A percentile compares a stretch with the other conserved stretches of the same genome.
These are phyloP conservation scores for Sebastes nivosus DNA, from an alignment of 2,797 vertebrate species.

Conservation along the genomic window DNA sequence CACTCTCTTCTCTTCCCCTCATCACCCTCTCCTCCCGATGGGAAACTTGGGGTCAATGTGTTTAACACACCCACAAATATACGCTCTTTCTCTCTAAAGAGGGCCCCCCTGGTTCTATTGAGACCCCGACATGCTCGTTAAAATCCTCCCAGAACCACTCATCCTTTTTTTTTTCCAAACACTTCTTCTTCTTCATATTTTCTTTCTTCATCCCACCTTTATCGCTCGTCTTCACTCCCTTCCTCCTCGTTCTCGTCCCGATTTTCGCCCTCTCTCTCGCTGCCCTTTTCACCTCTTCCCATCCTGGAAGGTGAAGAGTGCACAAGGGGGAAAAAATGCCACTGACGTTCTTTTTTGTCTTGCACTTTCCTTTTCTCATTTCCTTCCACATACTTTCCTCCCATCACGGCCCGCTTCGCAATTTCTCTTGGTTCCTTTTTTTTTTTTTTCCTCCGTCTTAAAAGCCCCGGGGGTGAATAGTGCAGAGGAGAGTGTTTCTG, in stretches of 20 bases:
- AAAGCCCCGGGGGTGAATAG: conserved; percentile 41
- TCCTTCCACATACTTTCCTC: conserved; percentile 65
- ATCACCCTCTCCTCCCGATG: conserved; percentile 13
- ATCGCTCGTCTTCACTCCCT: not conserved
- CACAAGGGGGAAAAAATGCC: conserved; percentile 27
- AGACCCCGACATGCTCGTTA: conserved; percentile 68
- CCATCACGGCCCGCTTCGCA: conserved; percentile 21
- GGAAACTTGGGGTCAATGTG: conserved; percentile 47
- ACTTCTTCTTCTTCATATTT: not conserved
- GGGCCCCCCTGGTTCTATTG: conserved; percentile 45
- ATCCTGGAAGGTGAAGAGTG: conserved; percentile 49
- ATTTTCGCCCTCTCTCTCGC: not conserved
- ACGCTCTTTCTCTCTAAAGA: conserved; percentile 28
- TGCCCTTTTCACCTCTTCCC: conserved; percentile 39
- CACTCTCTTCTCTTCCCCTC: not conserved
- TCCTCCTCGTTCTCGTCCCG: not conserved
- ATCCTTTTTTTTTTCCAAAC: not conserved
- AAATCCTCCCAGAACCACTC: conserved; percentile 51
- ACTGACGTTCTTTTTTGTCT: conserved; percentile 31
- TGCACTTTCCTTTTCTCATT: conserved; percentile 65
- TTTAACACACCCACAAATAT: conserved; percentile 55
- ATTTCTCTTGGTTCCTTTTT: conserved; percentile 28
- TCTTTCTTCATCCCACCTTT: not conserved
- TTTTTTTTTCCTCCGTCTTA: not conserved
- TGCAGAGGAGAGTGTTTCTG: conserved; percentile 42